phyloP scores from a whole-genome alignment of 2,113 vertebrate species.

The Vulpes vulpes region DNA sequence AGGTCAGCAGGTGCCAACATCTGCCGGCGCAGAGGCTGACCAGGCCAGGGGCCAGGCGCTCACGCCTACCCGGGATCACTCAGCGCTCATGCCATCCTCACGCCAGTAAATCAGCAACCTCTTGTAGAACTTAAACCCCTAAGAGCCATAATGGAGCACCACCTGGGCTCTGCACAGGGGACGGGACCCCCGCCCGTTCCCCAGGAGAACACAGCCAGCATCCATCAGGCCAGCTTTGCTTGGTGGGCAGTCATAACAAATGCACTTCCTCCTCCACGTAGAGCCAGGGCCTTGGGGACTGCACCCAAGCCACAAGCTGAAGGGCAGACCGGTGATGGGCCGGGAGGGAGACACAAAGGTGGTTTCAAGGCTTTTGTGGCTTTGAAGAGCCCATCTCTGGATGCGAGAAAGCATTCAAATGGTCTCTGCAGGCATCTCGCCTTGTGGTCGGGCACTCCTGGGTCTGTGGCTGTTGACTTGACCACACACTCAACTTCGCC shows the following conservation, averaged over 20 bases:
- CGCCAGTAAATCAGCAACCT: rapidly evolving
- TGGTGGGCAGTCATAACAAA: neutral
- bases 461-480: neutral
- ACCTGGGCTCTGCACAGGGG: neutral
- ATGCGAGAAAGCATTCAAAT: neutral
- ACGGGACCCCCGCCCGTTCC: neutral
- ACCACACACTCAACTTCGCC: neutral
- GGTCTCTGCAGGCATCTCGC: neutral
- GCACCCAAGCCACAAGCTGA: neutral
- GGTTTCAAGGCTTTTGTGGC: conserved; percentile 20
- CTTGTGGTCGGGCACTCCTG: neutral
- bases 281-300: neutral
- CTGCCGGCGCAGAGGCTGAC: rapidly evolving
- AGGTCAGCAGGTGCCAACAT: neutral
- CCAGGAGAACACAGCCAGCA: no score
- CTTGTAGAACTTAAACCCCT: neutral
- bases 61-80: rapidly evolving
- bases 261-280: neutral
- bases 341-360: neutral
- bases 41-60: neutral
- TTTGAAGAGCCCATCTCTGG: neutral
- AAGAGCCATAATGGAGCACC: neutral
- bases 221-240: neutral
- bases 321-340: neutral
- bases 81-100: neutral